Evolutionary conservation across 2,888 invertebrate genomes (phyloP), one percentile per base, ranked within the genome.

Genomic region (Ligdia adustata): DNA sequence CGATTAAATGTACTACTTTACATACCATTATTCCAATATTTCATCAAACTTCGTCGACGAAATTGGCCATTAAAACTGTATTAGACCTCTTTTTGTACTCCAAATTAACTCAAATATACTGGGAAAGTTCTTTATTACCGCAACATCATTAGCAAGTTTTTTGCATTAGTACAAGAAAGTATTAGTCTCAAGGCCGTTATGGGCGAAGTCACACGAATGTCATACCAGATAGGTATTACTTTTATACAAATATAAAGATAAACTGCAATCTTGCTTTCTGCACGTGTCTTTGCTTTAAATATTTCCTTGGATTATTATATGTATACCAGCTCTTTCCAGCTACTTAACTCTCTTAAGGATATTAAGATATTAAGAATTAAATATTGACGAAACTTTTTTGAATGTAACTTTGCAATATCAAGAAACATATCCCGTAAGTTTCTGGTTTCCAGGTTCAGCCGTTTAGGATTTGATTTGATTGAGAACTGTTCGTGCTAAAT

Each of bases 161-260:
- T 32, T 28, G 26, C 26, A 37, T 26, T 15, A 24, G 15, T 16
- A 31, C 9, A 40, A 39, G n/a, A 24, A 13, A 26, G 7, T 16
- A 18, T 12, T 16, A 37, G 1, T 34, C n/a, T 7, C 38, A 45
- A 20, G 37, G 37, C 35, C 42, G 15, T 44, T 31, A 37, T 4
- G 12, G 24, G 16, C 7, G 18, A 32, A 37, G 31, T 37, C 12
- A 37, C 12, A 32, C 37, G 27, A 27, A 45, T 31, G 38, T 38
- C 29, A 22, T 24, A 27, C 12, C 11, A 7, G 22, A n/a, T 4
- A 16, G 31, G 20, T 38, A 43, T 22, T 22, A 22, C 35, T 28
- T 12, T 16, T 24, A n/a, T n/a, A 24, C 16, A 9, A 24, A 35
- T 22, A 24, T 35, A 22, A 22, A 35, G 29, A 29, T 35, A n/a